Base-by-base conservation (phyloP, 1,140 invertebrate species). In the Anthonomus grandis region DNA sequence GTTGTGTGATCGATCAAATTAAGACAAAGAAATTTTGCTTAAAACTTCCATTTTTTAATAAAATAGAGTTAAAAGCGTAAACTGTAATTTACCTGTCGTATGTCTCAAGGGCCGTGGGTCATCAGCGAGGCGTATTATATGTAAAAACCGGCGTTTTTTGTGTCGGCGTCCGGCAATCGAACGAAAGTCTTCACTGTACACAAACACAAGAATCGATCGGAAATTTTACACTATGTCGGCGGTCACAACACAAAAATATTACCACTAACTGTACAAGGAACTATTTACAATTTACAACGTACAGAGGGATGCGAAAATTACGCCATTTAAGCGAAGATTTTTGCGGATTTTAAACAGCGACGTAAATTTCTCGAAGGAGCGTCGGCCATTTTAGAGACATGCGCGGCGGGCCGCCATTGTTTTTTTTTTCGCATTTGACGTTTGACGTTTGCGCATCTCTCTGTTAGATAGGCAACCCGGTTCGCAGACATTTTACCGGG, bases 181-280 rank as follows among this genome's bases (percentile, higher is more conserved):
- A 61, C 61, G 60, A 69, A 57, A 61, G 66, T 70, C 64, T 64
- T 57, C 60, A 62, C 63, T 66, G 57, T 61, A 67, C 66, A 68
- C 63, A 70, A 71, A 70, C 67, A 70, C 67, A 62, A 69, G 65
- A 57, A 65, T 69, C 64, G 59, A 69, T 70, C 63, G 66, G 64
- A 61, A 66, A 63, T 70, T 69, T 62, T 65, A 70, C 70, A 69
- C 65, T 56, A 65, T 53, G 57, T 48, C 63, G 49, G 55, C 56
- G 64, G 54, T 68, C 64, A 71, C 65, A 71, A 73, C 70, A 73
- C 66, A 71, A 71, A n/a, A 73, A 73, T 71, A 73, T 74, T 74
- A 74, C 63, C 70, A 74, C 72, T 74, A 74, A 74, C 72, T 74
- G 68, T 74, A 74, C 72, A 74, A 71, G 45, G 65, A 66, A 72